Conservation (phyloP, 2,888 invertebrate genomes). For the Drosophila melanocephala region DNA sequence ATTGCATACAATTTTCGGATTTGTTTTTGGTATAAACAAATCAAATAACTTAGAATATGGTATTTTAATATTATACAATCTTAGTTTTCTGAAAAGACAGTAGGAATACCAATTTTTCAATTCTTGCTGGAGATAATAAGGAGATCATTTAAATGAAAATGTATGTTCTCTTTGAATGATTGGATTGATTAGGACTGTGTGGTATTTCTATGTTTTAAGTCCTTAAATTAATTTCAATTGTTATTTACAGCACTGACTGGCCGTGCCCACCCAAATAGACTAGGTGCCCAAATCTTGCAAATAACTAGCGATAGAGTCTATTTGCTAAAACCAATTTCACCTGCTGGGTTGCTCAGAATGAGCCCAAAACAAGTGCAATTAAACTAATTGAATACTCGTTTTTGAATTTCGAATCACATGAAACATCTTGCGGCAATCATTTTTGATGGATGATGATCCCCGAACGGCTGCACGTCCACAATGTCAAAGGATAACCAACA, state of each 20-base stretch:
- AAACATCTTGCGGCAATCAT: conserved; percentile 79
- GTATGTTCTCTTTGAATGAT: not conserved
- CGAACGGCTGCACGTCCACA: conserved; percentile 60
- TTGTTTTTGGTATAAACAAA: not conserved
- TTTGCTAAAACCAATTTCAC: conserved; percentile 47
- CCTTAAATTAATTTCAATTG: not conserved
- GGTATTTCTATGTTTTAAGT: not conserved
- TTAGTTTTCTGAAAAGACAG: not conserved
- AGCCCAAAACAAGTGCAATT: conserved; percentile 63
- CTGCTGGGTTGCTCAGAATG: conserved; percentile 53
- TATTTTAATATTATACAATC: not conserved
- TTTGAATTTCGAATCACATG: conserved; percentile 78
- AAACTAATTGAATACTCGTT: conserved; percentile 75
- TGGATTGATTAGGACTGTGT: not conserved
- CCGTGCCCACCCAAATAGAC: conserved; percentile 13
- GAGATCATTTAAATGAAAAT: not conserved
- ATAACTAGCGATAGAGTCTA: conserved; percentile 3
- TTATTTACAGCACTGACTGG: not conserved
- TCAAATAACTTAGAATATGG: not conserved
- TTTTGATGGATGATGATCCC: conserved; percentile 80
- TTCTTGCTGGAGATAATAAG: not conserved
- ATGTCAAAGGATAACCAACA: conserved; percentile 76
- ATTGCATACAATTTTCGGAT: too few relatives aligned
- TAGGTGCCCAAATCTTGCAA: not conserved
- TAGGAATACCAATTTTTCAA: not conserved